Conservation (phyloP, 92 coral and sea anemone genomes). For the Parazoanthus darwini region DNA sequence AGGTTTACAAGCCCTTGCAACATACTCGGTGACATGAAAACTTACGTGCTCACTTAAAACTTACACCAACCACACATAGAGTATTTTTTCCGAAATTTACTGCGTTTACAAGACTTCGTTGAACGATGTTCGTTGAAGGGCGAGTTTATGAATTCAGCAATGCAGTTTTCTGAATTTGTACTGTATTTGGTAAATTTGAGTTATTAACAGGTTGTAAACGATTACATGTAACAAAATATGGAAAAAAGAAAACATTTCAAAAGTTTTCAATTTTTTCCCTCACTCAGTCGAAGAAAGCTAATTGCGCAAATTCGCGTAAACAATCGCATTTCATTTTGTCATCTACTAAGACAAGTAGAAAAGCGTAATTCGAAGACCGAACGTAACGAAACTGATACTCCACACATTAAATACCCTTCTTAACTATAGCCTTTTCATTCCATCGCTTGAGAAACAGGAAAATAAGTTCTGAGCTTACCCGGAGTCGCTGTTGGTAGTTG, state of each 20-base stretch:
- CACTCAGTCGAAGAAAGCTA: neutral
- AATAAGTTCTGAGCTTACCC: slow-evolving; percentile 20
- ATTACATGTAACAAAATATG: neutral
- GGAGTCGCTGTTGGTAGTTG: neutral
- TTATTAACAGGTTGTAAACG: slow-evolving; percentile 19
- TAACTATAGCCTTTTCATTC: neutral
- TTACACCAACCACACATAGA: neutral
- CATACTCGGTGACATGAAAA: neutral
- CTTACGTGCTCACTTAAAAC: neutral
- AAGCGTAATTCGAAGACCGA: neutral
- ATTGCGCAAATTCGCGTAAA: neutral
- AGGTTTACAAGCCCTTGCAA: neutral
- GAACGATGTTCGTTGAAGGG: neutral
- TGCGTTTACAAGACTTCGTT: slow-evolving; percentile 11
- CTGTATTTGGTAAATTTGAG: slow-evolving; percentile 22
- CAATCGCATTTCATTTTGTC: too few species aligned
- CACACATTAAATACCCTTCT: neutral
- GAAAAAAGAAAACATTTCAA: neutral
- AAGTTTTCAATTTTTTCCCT: neutral
- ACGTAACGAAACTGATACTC: neutral
- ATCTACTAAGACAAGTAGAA: neutral
- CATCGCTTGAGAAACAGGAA: neutral
- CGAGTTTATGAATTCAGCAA: neutral
- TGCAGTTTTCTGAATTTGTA: neutral
- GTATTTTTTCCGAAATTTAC: neutral